Base-by-base conservation (phyloP, 2,888 invertebrate genomes). In the Melipona beecheii region DNA sequence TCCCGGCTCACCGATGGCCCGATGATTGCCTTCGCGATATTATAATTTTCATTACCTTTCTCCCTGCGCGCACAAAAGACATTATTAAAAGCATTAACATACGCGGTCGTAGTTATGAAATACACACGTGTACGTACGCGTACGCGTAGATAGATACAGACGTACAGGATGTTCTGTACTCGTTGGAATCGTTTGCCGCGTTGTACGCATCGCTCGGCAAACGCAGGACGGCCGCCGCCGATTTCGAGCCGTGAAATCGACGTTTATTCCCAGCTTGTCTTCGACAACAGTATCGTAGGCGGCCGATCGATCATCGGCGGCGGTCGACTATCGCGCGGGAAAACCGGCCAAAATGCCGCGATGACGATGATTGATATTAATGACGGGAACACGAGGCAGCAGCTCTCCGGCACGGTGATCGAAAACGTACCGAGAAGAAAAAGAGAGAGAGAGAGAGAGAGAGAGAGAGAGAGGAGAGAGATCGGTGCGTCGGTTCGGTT, bases 361-460 rank as follows among this genome's bases (percentile, higher is more conserved):
- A 88, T 85, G 86, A 88, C 86, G 87, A 88, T 88, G 88, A 88
- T 88, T 86, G 88, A 88, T 88, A 88, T 88, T 88, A 88, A 88
- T 86, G 88, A 88, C 85, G 70, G 50, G 75, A 73, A 69, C 24
- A 60, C 56, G 56, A 43, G 31, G 13, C 19, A 13, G 72, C 56
- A 60, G 31, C 21, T 19, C 43, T 43, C 43, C 43, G 43, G 19
- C 43, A 50, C 49, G 24, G 27, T 58, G 58, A 80, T 74, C 74
- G 74, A 69, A 68, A 81, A 64, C 73, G 66, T 64, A 56, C 21
- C 19, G 43, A 21, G 74, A 60, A 9, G 36, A 50, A 31, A 31
- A 21, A 60, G 19, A 49, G 4, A 1, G 36, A 36, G 9, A 36
- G 36, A 36, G 36, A 36, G 36, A 36, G 36, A 36, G 36, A 36